Conservation (phyloP, 2,888 invertebrate genomes). For the Dryobotodes eremita region DNA sequence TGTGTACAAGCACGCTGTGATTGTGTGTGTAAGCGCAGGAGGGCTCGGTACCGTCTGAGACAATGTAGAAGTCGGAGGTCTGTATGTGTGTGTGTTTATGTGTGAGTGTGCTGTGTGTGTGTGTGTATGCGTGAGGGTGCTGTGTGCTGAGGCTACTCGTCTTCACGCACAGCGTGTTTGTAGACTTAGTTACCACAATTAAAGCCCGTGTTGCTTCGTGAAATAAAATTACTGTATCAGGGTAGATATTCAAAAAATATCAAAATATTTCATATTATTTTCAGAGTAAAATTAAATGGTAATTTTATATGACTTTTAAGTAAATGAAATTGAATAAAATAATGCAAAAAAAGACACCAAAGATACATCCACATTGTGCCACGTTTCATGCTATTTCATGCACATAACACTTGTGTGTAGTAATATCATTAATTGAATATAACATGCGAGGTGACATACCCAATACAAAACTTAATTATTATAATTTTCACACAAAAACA, state of each 20-base stretch:
- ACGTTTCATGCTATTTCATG: constrained; percentile 81
- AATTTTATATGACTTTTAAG: background rate
- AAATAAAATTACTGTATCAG: background rate
- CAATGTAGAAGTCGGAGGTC: background rate
- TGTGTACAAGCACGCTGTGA: background rate
- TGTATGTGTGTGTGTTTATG: background rate
- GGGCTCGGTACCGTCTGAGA: background rate
- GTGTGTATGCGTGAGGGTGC: too few relatives aligned
- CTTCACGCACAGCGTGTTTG: background rate
- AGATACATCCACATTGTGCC: constrained; percentile 86
- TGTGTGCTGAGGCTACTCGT: background rate
- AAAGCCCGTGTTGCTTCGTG: background rate
- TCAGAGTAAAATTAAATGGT: background rate
- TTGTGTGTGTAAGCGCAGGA: background rate
- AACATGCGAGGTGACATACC: constrained; percentile 71
- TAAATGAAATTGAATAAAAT: constrained; percentile 45
- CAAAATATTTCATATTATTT: background rate
- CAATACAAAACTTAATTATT: constrained; percentile 41
- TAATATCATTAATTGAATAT: constrained; percentile 26
- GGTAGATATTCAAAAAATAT: background rate
- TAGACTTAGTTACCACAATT: background rate
- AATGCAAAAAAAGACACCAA: constrained; percentile 39
- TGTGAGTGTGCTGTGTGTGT: background rate
- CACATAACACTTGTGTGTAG: constrained; percentile 65
- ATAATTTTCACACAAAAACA: constrained; percentile 49